These are phyloP conservation scores for Lithobates pipiens DNA, from an alignment of 2,797 vertebrate genomes.

Conservation along the genomic window DNA sequence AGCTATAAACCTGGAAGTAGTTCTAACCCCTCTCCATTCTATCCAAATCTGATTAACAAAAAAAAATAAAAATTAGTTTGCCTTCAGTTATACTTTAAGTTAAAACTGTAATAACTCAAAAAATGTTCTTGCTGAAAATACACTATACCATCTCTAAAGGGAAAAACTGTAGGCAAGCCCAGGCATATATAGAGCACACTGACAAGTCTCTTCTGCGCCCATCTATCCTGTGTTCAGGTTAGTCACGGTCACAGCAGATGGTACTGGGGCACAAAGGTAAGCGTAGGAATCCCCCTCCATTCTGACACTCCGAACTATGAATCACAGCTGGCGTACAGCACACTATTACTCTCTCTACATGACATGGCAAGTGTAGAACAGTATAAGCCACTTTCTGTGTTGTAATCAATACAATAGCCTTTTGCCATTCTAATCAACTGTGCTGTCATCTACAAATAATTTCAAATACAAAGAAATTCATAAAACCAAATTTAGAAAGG, in stretches of 20 bases:
- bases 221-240: neutral
- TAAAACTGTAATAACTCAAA: no score
- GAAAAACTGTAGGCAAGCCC: neutral
- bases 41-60: no score
- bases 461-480: no score
- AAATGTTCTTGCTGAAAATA: neutral
- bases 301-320: neutral
- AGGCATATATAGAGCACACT: no score
- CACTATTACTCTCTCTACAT: slow-evolving; percentile 12
- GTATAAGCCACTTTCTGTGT: neutral
- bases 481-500: no score
- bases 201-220: neutral
- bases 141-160: neutral
- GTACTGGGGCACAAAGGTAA: slow-evolving; percentile 23
- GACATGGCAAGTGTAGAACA: neutral
- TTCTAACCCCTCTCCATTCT: no score
- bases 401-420: neutral
- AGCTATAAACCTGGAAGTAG: no score
- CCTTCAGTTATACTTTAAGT: no score
- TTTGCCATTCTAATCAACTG: no score
- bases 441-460: neutral
- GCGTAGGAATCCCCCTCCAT: slow-evolving; percentile 10
- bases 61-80: no score
- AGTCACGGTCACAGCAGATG: slow-evolving; percentile 28
- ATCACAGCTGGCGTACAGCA: slow-evolving; percentile 8